phyloP scores from a whole-genome alignment of 2,888 invertebrate genomes.

The Epinotia bilunana region DNA sequence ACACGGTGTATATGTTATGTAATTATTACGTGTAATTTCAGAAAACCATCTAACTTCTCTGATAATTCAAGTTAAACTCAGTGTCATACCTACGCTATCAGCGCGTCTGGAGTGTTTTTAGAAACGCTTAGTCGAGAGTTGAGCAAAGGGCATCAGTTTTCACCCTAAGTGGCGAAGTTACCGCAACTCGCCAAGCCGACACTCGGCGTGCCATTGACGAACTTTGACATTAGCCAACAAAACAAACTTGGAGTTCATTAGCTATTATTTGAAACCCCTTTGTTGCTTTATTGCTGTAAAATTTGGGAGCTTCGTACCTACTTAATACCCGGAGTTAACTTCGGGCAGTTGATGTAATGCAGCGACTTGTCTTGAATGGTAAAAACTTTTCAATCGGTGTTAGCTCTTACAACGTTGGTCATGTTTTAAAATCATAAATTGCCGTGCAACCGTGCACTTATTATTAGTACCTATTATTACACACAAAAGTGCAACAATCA shows the following conservation, averaged over 20 bases:
- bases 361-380: not conserved
- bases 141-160: slow-evolving; percentile 45
- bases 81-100: slow-evolving; percentile 11
- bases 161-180: slow-evolving; percentile 51
- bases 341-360: slow-evolving; percentile 24
- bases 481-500: no score
- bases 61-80: not conserved
- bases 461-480: no score
- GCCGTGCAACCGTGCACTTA: not conserved
- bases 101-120: slow-evolving; percentile 31
- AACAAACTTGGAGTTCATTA: slow-evolving; percentile 64
- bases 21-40: not conserved
- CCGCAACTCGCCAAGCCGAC: slow-evolving; percentile 33
- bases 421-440: not conserved
- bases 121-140: slow-evolving; percentile 27
- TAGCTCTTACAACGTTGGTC: not conserved
- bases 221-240: slow-evolving; percentile 63
- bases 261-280: slow-evolving; percentile 62
- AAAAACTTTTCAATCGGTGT: not conserved
- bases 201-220: slow-evolving; percentile 47
- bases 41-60: not conserved
- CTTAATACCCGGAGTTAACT: slow-evolving; percentile 38
- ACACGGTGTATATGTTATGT: no score
- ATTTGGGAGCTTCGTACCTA: slow-evolving; percentile 48
- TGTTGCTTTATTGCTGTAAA: slow-evolving; percentile 58